These are phyloP conservation scores for Xenentodon cancila DNA, from an alignment of 2,797 vertebrate species.

Conservation along the genomic window DNA sequence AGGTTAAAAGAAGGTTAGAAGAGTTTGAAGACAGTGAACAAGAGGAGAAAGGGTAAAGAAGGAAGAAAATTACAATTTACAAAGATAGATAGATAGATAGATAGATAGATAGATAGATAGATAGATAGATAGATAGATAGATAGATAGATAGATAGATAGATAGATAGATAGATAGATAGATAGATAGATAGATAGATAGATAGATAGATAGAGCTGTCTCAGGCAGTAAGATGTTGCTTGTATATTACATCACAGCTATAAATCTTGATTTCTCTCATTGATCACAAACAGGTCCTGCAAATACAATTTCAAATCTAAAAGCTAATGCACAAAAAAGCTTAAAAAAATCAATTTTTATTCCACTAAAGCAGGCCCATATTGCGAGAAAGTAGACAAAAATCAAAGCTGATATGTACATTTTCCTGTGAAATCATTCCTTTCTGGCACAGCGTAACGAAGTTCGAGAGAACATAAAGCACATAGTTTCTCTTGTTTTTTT, in stretches of 20 bases:
- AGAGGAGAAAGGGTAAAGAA: constrained; percentile 20
- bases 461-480: constrained; percentile 81
- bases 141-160: constrained; percentile 12
- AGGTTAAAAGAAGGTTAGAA: constrained; percentile 39
- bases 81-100: constrained; percentile 15
- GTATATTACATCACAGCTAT: constrained; percentile 82
- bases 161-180: constrained; percentile 7
- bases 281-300: constrained; percentile 85
- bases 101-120: not conserved
- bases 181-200: constrained; percentile 2
- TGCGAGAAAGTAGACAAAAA: constrained; percentile 85
- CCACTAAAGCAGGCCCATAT: constrained; percentile 82
- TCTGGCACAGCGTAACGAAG: constrained; percentile 78
- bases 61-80: constrained; percentile 6
- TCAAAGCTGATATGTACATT: constrained; percentile 87
- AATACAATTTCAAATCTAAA: constrained; percentile 87
- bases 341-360: constrained; percentile 88
- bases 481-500: constrained; percentile 60
- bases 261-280: constrained; percentile 84
- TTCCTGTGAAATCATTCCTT: constrained; percentile 82
- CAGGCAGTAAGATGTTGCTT: constrained; percentile 51
- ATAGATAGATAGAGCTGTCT: constrained; percentile 36
- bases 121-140: not conserved
- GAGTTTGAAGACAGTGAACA: constrained; percentile 39
- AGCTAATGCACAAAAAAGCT: constrained; percentile 88